Conservation (phyloP, 2,888 invertebrate species). For the Pogonocherus hispidulus region DNA sequence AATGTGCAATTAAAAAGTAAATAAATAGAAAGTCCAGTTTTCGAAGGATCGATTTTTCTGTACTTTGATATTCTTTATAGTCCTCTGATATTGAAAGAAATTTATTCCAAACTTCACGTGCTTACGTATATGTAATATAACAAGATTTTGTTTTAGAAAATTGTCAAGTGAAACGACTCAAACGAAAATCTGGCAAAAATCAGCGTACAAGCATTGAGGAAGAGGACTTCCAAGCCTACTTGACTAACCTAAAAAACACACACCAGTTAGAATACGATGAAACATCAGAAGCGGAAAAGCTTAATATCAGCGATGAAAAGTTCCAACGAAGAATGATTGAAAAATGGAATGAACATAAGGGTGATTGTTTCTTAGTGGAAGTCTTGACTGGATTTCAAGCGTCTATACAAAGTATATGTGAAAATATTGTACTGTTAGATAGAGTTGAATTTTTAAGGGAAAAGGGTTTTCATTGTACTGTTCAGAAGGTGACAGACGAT, state of each 20-base stretch:
- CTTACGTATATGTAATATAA: too few relatives aligned
- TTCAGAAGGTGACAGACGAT: slow-evolving; percentile 75
- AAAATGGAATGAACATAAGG: slow-evolving; percentile 61
- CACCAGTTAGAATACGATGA: slow-evolving; percentile 50
- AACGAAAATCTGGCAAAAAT: slow-evolving; percentile 62
- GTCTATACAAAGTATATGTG: slow-evolving; percentile 71
- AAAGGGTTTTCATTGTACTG: slow-evolving; percentile 67
- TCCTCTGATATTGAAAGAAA: too few relatives aligned
- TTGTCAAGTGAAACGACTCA: slow-evolving; percentile 59
- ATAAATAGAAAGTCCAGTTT: too few relatives aligned
- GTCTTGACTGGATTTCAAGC: slow-evolving; percentile 70
- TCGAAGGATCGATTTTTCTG: too few relatives aligned
- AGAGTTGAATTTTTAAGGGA: slow-evolving; percentile 69
- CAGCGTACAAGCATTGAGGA: slow-evolving; percentile 41
- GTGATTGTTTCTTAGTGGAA: slow-evolving; percentile 65
- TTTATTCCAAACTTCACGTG: too few relatives aligned
- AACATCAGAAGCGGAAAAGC: slow-evolving; percentile 11
- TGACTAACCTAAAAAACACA: slow-evolving; percentile 58
- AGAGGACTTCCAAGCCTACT: slow-evolving; percentile 56
- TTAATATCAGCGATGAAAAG: slow-evolving; percentile 40
- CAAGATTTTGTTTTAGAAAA: slow-evolving; percentile 62
- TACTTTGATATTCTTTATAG: too few relatives aligned
- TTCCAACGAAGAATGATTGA: slow-evolving; percentile 58
- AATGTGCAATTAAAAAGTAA: too few relatives aligned
- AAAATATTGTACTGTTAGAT: slow-evolving; percentile 72